Evolutionary conservation across 1,140 invertebrate species (phyloP).

Genomic region (Cylas formicarius): DNA sequence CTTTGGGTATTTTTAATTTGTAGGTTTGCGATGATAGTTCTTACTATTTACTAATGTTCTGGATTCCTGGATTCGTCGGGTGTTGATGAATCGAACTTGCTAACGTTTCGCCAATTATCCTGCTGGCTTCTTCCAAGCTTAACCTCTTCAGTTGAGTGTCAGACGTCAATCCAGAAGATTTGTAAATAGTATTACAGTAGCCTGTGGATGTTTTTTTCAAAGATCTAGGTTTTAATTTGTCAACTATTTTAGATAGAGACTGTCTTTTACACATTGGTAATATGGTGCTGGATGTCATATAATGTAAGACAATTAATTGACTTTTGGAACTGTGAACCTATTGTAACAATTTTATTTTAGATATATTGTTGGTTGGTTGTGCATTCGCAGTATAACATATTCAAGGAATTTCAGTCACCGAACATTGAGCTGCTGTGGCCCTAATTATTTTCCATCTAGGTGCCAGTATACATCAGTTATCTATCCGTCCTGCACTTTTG

Average conservation of each 20-base stretch:
- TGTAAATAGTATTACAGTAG: too few species aligned
- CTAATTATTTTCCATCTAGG: constrained; percentile 46
- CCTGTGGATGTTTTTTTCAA: too few species aligned
- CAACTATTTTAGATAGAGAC: constrained; percentile 61
- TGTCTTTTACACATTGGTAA: constrained; percentile 63
- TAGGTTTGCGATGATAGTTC: constrained; percentile 9
- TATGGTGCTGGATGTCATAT: constrained; percentile 74
- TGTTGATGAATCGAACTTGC: too few species aligned
- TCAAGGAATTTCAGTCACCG: constrained; percentile 72
- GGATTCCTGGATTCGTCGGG: neutral
- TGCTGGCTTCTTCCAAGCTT: too few species aligned
- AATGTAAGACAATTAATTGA: constrained; percentile 56
- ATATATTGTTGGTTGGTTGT: constrained; percentile 81
- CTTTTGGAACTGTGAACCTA: neutral
- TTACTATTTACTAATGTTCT: neutral
- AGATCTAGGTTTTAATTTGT: constrained; percentile 7
- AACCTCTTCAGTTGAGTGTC: constrained; percentile 4
- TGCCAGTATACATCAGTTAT: too few species aligned
- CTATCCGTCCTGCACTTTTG: too few species aligned
- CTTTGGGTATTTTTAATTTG: constrained; percentile 4
- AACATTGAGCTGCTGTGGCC: constrained; percentile 71
- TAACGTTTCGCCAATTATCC: too few species aligned
- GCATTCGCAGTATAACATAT: constrained; percentile 68
- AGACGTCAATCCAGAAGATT: too few species aligned
- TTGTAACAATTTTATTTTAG: constrained; percentile 51